Conservation (phyloP, 1,140 invertebrate genomes). For the Sipha flava region DNA sequence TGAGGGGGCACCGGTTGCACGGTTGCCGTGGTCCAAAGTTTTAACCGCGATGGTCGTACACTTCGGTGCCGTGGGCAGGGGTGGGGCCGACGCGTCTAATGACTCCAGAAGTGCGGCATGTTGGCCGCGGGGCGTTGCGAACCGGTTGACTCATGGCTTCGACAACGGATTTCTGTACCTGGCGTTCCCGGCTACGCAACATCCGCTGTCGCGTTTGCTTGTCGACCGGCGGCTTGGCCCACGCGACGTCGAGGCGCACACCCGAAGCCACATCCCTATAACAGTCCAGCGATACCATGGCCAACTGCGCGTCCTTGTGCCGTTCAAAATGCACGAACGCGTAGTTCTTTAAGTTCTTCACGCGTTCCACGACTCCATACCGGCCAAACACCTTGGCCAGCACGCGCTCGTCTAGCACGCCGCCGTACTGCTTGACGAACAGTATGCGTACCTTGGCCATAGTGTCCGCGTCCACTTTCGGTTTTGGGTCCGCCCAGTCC, state of each 20-base stretch:
- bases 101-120: no score
- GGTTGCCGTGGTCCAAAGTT: no score
- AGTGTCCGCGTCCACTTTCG: neutral
- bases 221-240: neutral
- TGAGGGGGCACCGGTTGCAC: no score
- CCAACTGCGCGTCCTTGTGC: neutral
- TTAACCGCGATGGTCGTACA: no score
- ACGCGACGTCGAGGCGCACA: neutral
- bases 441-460: neutral
- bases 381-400: neutral
- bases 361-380: neutral
- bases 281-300: neutral
- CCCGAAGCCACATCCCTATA: neutral
- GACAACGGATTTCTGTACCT: no score
- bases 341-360: slow-evolving; percentile 9
- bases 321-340: slow-evolving; percentile 2
- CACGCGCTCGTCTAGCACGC: neutral
- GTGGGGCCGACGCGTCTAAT: no score
- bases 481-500: slow-evolving; percentile 22
- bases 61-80: no score
- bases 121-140: no score
- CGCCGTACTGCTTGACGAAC: neutral
- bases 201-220: neutral
- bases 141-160: no score
- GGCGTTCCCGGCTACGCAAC: neutral